A percentile compares a stretch with the other conserved stretches of the same genome.
These are phyloP conservation scores for Aramus guarauna DNA, from an alignment of 2,113 vertebrate species.

Conservation along the genomic window DNA sequence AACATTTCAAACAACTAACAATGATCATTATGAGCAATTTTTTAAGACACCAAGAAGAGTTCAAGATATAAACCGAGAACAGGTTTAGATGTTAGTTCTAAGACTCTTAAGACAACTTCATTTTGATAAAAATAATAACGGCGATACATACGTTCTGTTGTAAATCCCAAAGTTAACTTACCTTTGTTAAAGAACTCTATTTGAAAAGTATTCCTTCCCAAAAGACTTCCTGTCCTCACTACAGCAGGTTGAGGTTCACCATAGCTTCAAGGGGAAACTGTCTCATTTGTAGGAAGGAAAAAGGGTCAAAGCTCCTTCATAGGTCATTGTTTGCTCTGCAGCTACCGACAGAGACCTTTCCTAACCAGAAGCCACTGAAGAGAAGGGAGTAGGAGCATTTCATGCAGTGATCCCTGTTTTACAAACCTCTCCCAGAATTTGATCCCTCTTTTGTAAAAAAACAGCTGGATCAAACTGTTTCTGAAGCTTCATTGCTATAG, in stretches of 20 bases:
- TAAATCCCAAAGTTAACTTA: background rate
- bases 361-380: background rate
- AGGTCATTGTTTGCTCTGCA: background rate
- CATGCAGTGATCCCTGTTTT: background rate
- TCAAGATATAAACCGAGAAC: background rate
- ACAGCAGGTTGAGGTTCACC: background rate
- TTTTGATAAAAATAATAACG: background rate
- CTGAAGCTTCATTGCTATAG: background rate
- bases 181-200: background rate
- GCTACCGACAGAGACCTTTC: background rate
- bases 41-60: background rate
- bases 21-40: background rate
- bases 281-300: background rate
- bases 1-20: background rate
- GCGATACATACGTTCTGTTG: background rate
- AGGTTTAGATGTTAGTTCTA: background rate
- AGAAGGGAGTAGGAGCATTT: background rate
- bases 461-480: conserved; percentile 10
- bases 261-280: background rate
- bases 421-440: background rate
- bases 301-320: background rate
- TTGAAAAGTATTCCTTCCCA: background rate
- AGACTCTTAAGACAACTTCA: background rate
- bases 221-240: background rate
- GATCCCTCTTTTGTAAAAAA: conserved; percentile 12